These are phyloP conservation scores for Rhingia campestris DNA, from an alignment of 2,888 invertebrate genomes.

Conservation along the genomic window DNA sequence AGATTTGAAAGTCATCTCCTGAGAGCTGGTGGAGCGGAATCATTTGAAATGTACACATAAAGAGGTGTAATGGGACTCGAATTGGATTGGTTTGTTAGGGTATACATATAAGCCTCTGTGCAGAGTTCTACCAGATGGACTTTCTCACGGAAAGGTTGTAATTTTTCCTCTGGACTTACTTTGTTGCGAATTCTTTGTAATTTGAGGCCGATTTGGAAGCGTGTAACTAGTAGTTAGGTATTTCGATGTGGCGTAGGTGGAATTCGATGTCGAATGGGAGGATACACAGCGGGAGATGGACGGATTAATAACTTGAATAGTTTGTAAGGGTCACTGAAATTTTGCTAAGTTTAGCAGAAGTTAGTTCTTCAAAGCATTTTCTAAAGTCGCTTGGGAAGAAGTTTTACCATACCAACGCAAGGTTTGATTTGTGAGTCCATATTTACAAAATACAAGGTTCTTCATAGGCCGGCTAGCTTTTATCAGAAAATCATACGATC, in stretches of 20 bases:
- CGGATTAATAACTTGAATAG: too few species aligned
- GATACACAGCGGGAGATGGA: too few species aligned
- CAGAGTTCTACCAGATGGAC: conserved; percentile 35
- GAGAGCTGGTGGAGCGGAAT: conserved; percentile 24
- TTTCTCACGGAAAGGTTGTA: conserved; percentile 61
- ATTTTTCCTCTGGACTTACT: conserved; percentile 3
- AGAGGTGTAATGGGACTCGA: conserved; percentile 18
- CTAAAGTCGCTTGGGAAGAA: too few species aligned
- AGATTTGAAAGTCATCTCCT: conserved; percentile 65
- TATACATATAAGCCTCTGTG: background rate
- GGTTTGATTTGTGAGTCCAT: too few species aligned
- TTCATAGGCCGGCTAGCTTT: too few species aligned
- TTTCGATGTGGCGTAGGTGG: background rate
- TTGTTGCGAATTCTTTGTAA: conserved; percentile 37
- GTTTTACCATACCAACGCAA: too few species aligned
- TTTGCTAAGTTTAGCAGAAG: too few species aligned
- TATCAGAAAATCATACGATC: too few species aligned
- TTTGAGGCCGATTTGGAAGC: background rate
- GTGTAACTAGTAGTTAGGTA: too few species aligned
- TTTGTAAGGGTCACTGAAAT: too few species aligned
- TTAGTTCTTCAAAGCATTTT: too few species aligned
- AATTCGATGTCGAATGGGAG: background rate
- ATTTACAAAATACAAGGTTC: too few species aligned
- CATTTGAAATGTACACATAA: conserved; percentile 39
- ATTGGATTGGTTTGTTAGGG: conserved; percentile 41